phyloP scores from a whole-genome alignment of 2,888 invertebrate species.

The Bombylius discolor region DNA sequence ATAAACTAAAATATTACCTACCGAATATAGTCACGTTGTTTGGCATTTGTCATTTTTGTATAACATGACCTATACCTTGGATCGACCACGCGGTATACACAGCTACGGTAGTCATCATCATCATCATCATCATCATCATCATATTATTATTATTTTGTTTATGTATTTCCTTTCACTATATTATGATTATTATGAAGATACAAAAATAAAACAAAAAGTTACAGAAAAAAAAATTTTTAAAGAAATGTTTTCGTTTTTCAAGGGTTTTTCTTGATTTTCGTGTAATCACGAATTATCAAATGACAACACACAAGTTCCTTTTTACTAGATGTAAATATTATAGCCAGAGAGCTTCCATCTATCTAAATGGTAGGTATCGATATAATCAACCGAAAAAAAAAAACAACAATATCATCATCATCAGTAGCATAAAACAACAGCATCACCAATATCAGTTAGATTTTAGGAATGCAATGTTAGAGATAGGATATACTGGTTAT shows the following conservation, averaged over 20 bases:
- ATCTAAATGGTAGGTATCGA: too few species aligned
- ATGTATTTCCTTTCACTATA: not conserved
- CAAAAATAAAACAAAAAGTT: not conserved
- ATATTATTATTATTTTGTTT: too few species aligned
- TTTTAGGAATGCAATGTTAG: too few species aligned
- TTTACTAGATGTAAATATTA: not conserved
- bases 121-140: not conserved
- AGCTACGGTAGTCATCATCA: not conserved
- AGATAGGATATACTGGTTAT: too few species aligned
- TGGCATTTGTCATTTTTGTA: slow-evolving; percentile 13
- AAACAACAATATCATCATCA: too few species aligned
- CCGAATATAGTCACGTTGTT: slow-evolving; percentile 12
- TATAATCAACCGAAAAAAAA: too few species aligned
- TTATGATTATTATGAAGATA: not conserved
- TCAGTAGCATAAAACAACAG: too few species aligned
- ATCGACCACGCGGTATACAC: slow-evolving; percentile 1
- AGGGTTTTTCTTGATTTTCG: slow-evolving; percentile 4
- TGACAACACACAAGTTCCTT: not conserved
- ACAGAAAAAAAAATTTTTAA: not conserved
- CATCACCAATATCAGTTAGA: too few species aligned
- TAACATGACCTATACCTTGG: slow-evolving; percentile 8
- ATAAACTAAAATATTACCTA: slow-evolving; percentile 2
- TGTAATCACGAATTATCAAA: slow-evolving; percentile 12
- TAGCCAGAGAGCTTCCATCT: not conserved
- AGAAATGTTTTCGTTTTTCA: not conserved